Evolutionary conservation across 2,113 vertebrate species (phyloP), one percentile per base, ranked within the genome.

Genomic region (Halichoeres trimaculatus): DNA sequence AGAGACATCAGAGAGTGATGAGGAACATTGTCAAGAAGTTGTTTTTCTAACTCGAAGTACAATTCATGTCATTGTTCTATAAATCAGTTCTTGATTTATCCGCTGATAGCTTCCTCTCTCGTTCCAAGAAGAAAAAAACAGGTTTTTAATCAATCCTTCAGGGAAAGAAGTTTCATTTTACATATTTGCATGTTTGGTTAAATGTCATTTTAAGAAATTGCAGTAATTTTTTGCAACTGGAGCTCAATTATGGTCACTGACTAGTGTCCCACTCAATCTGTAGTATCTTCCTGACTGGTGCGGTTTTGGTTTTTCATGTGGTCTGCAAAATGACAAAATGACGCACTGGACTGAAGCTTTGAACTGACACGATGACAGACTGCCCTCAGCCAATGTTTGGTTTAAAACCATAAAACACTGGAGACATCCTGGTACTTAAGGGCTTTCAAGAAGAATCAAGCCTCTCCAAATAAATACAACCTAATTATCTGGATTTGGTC

Each of bases 331-430:
- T 62, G 70, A 68, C 82, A 76, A 74, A 81, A 63, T 75, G 64
- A 83, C 34, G 23, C 69, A 81, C 26, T 35, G 34, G 70, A 30
- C 59, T 62, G 19, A 35, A 59, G 55, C 72, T 86, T 80, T 73
- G 60, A 81, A 80, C 55, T 76, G 77, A 84, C 80, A 78, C 4
- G 14, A 77, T 75, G 76, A 83, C 54, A 70, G 79, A 83, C 68
- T 74, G 30, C 35, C 24, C 54, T 52, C 22, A 41, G 50, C 72
- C 59, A 48, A 67, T 80, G 78, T 84, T 80, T 85, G 78, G 70
- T 63, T 85, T 81, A 38, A 35, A 76, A 26, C 62, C 19, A 35
- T 79, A 69, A 67, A 78, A 71, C 68, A 61, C 73, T 70, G 66
- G 79, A 52, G 40, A 64, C 70, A 77, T 81, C 45, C 38, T 75